Evolutionary conservation across 2,797 vertebrate species (phyloP).

Genomic region (Protosalanx chinensis): DNA sequence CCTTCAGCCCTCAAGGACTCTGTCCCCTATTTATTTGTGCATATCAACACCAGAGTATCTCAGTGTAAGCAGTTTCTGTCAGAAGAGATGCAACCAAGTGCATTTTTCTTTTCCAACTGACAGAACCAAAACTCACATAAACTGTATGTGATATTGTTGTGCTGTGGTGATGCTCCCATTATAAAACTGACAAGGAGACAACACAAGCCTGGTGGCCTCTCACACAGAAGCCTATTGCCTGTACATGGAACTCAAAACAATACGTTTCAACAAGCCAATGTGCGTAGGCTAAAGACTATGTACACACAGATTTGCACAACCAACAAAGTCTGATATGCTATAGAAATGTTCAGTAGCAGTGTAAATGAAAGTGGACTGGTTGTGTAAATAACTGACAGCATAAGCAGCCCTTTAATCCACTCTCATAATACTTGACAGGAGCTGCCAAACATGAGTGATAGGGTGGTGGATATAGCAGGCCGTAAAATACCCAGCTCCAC

Average conservation of each 20-base stretch:
- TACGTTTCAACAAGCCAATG: background rate
- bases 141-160: background rate
- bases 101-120: background rate
- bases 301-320: background rate
- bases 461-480: background rate
- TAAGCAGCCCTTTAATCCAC: constrained; percentile 11
- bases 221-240: too few species aligned
- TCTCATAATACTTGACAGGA: background rate
- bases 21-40: constrained; percentile 1
- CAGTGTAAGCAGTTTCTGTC: constrained; percentile 2
- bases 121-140: background rate
- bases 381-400: constrained; percentile 9
- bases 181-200: background rate
- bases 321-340: too few species aligned
- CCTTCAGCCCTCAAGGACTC: constrained; percentile 2
- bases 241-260: background rate
- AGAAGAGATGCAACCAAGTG: background rate
- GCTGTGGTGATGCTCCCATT: background rate
- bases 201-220: background rate
- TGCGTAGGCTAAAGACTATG: constrained; percentile 1
- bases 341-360: too few species aligned
- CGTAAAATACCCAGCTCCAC: background rate
- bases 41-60: constrained; percentile 1
- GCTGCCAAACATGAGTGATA: constrained; percentile 21
- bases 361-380: constrained; percentile 4